Conservation (phyloP, 1,140 invertebrate genomes). For the Drosophila lacteicornis region DNA sequence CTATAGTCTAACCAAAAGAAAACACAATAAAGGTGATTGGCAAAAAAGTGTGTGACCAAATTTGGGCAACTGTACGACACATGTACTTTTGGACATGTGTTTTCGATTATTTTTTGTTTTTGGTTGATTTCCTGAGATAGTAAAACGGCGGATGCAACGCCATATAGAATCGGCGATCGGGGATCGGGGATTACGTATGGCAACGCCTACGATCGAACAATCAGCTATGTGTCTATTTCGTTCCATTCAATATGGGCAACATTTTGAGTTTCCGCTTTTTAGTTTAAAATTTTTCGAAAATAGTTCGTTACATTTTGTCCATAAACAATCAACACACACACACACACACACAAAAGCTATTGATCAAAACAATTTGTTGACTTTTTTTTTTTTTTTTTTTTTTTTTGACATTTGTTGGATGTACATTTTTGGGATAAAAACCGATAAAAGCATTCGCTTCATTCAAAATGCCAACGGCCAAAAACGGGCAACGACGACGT, state of each 20-base stretch:
- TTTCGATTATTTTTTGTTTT: constrained; percentile 12
- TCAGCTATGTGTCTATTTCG: constrained; percentile 20
- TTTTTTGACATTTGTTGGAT: constrained; percentile 44
- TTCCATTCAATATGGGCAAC: constrained; percentile 48
- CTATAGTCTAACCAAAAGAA: constrained; percentile 5
- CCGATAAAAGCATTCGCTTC: constrained; percentile 61
- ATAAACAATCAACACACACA: constrained; percentile 35
- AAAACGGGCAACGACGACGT: constrained; percentile 57
- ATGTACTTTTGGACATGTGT: constrained; percentile 26
- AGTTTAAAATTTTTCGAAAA: constrained; percentile 46
- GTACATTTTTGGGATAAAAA: constrained; percentile 70
- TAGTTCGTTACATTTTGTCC: constrained; percentile 66
- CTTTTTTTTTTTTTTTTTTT: constrained; percentile 2
- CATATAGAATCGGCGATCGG: constrained; percentile 42
- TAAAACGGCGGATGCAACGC: constrained; percentile 70
- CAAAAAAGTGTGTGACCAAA: constrained; percentile 45
- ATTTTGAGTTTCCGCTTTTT: constrained; percentile 65
- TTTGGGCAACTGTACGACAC: constrained; percentile 39
- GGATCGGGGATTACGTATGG: constrained; percentile 23
- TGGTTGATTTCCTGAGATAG: constrained; percentile 56
- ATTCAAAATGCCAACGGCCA: constrained; percentile 73
- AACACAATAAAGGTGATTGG: constrained; percentile 34
- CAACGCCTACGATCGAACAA: constrained; percentile 17
- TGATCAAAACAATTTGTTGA: constrained; percentile 31
- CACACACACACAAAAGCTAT: neutral